phyloP scores from a whole-genome alignment of 2,888 invertebrate species.

The Eugnorisma glareosa region DNA sequence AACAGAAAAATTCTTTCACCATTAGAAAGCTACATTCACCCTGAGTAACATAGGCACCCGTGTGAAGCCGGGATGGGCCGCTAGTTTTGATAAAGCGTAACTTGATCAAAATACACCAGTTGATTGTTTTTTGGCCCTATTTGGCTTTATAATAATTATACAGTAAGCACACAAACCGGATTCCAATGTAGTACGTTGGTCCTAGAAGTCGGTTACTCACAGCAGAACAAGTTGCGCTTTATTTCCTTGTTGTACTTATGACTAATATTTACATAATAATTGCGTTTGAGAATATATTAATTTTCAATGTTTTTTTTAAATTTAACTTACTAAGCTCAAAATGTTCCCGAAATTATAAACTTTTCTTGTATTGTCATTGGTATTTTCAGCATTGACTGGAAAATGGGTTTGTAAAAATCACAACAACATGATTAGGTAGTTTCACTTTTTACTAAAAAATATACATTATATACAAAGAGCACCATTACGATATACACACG shows the following conservation, averaged over 20 bases:
- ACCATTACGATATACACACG: conserved; percentile 47
- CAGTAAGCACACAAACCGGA: background rate
- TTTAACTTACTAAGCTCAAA: too few species aligned
- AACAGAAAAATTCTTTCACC: too few species aligned
- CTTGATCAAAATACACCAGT: background rate
- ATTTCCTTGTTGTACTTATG: conserved; percentile 3
- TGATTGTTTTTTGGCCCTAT: background rate
- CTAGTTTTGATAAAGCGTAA: background rate
- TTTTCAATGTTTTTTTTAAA: too few species aligned
- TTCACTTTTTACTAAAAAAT: conserved; percentile 73
- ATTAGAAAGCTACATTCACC: too few species aligned
- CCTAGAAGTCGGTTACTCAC: conserved; percentile 15
- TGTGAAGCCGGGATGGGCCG: too few species aligned
- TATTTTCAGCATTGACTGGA: too few species aligned
- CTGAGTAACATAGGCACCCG: too few species aligned
- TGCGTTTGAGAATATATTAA: background rate
- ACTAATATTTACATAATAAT: conserved; percentile 18
- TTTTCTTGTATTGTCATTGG: background rate
- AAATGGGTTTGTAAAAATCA: conserved; percentile 16
- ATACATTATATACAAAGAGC: conserved; percentile 70
- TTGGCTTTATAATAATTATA: background rate
- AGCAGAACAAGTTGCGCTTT: conserved; percentile 3
- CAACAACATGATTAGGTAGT: conserved; percentile 65
- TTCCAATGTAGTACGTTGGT: conserved; percentile 8
- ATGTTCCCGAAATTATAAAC: background rate